Base-by-base conservation (phyloP, 2,113 vertebrate genomes). In the Furnarius figulus region DNA sequence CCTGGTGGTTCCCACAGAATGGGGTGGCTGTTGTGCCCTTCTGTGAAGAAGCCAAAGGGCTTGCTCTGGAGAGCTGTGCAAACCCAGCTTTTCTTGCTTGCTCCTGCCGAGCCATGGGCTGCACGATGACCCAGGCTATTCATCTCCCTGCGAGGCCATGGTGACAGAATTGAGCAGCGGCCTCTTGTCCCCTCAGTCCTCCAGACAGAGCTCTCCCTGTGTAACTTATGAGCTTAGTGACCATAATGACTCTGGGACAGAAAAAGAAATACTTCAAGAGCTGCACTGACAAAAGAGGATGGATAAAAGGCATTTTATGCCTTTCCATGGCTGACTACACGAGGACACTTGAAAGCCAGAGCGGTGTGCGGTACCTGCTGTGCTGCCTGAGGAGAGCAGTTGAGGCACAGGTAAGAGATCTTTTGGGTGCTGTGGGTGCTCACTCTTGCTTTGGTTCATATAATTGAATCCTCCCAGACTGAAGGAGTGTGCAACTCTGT, bases 1-100 rank as follows among this genome's bases (percentile, higher is more conserved):
- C 23, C 23, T 0, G 0, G 15, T 9, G 56, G 30, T 8, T 33
- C 39, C 27, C 10, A 2, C 12, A 53, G 21, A 0, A 0, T 31
- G 8, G 15, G 8, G 8, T 33, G 63, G 8, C 47, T 46, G 37
- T 15, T 70, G 10, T 40, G 53, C 17, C 67, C n/a, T 30, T 5
- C 1, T 2, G 1, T n/a, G 81, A 23, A 25, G 11, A 7, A 65
- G 14, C 20, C 16, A 3, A 22, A n/a, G 25, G n/a, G 12, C 22
- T 66, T 15, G 25, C n/a, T 44, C 3, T 21, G 35, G 24, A 76
- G 28, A 10, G 5, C 49, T 72, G 8, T 13, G 12, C 24, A n/a
- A 52, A 13, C 18, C 15, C 7, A 12, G 37, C 50, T 80, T 63
- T 42, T 55, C 15, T 53, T 0, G 1, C 21, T n/a, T 9, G 7